These are phyloP conservation scores for Campaea margaritaria DNA, from an alignment of 2,888 invertebrate genomes.

Conservation along the genomic window DNA sequence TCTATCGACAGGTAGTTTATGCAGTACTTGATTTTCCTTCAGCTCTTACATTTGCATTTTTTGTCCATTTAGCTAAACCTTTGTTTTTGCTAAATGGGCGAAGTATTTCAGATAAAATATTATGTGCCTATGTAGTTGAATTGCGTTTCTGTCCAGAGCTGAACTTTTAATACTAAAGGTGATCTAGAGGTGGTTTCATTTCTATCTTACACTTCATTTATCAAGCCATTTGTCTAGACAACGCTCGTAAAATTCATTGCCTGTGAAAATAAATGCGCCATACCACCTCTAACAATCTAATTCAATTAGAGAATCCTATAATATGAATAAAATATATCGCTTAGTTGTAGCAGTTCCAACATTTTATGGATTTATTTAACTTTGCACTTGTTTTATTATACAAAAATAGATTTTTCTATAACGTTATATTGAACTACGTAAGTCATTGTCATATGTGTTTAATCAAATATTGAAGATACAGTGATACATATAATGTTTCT, in stretches of 20 bases:
- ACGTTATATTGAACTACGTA: neutral
- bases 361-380: too few species aligned
- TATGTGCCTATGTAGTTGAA: neutral
- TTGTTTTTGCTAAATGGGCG: too few species aligned
- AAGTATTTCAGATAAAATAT: neutral
- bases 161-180: constrained; percentile 23
- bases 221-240: constrained; percentile 32
- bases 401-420: too few species aligned
- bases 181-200: constrained; percentile 19
- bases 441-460: too few species aligned
- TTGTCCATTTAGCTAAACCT: too few species aligned
- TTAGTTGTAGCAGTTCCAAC: neutral
- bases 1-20: too few species aligned
- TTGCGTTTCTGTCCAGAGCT: neutral
- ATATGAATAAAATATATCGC: constrained; percentile 4
- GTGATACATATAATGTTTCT: too few species aligned
- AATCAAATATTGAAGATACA: too few species aligned
- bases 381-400: too few species aligned
- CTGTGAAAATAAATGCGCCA: constrained; percentile 25
- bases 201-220: constrained; percentile 23
- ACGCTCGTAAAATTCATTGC: constrained; percentile 27
- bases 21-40: too few species aligned
- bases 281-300: constrained; percentile 11
- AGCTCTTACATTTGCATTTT: too few species aligned
- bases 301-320: constrained; percentile 12